Percentiles rank a stretch among this genome's conserved stretches.
Conservation (phyloP, 2,113 vertebrate genomes). For the Rhynchomys soricoides region DNA sequence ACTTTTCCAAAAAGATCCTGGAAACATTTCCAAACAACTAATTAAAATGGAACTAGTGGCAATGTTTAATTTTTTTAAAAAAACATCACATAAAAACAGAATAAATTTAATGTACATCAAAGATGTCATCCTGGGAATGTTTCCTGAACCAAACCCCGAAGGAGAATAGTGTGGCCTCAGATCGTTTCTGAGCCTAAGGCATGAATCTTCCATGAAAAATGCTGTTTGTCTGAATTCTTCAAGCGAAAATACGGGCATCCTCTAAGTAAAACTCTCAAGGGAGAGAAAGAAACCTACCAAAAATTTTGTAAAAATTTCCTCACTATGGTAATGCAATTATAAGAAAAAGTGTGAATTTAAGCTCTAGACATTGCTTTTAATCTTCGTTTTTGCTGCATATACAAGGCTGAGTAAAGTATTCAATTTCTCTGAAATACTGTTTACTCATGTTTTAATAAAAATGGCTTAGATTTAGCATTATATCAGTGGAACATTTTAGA, state of each 20-base stretch:
- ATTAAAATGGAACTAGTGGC: conserved; percentile 72
- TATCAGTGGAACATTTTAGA: not conserved
- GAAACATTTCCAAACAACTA: conserved; percentile 61
- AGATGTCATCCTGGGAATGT: conserved; percentile 67
- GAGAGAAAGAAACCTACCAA: not conserved
- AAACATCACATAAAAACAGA: conserved; percentile 67
- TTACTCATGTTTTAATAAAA: not conserved
- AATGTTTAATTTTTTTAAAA: conserved; percentile 25
- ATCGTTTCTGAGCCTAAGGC: conserved; percentile 70
- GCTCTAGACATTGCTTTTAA: not conserved
- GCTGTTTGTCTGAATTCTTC: conserved; percentile 53
- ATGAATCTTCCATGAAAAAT: conserved; percentile 69
- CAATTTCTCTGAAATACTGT: not conserved
- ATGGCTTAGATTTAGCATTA: not conserved
- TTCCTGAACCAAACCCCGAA: conserved; percentile 62
- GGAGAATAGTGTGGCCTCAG: conserved; percentile 64
- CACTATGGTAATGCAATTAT: not conserved
- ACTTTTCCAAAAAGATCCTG: conserved; percentile 17
- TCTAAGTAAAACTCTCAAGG: conserved; percentile 49
- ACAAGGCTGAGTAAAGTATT: not conserved
- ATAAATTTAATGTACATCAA: conserved; percentile 74
- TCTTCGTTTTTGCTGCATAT: not conserved
- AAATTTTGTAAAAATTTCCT: conserved; percentile 11
- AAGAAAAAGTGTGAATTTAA: not conserved
- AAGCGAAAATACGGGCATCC: conserved; percentile 42